Conservation (phyloP, 2,113 vertebrate species). For the Bos taurus region DNA sequence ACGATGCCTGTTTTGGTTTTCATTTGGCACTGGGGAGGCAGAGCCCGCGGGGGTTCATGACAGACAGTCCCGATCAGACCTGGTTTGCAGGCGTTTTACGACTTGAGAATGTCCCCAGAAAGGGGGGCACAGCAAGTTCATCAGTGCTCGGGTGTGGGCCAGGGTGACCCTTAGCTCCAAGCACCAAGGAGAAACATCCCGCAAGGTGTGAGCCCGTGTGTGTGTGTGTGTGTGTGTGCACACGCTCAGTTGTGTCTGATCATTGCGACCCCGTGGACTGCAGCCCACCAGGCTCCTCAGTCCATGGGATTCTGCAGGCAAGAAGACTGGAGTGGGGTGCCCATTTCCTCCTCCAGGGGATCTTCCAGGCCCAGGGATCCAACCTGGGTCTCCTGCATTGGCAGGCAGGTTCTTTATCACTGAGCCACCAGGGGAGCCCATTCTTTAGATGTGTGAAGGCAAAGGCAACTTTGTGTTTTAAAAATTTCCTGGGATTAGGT, state of each 20-base stretch:
- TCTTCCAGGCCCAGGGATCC: neutral
- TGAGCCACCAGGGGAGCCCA: neutral
- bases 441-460: neutral
- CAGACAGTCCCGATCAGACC: neutral
- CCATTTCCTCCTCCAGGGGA: neutral
- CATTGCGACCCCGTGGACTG: accelerated
- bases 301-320: neutral
- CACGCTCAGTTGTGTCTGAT: accelerated
- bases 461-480: neutral
- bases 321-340: neutral
- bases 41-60: accelerated
- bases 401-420: neutral
- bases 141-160: accelerated
- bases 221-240: neutral
- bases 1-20: accelerated
- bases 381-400: accelerated
- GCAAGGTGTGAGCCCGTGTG: accelerated
- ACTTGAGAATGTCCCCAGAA: accelerated
- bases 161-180: neutral
- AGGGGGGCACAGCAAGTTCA: no score
- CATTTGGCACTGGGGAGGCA: accelerated
- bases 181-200: accelerated
- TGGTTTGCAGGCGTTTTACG: accelerated
- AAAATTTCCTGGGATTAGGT: neutral
- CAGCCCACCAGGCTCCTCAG: neutral